Evolutionary conservation across 2,797 vertebrate species (phyloP), one percentile per base, ranked within the genome.

Genomic region (Crocidura indochinensis): DNA sequence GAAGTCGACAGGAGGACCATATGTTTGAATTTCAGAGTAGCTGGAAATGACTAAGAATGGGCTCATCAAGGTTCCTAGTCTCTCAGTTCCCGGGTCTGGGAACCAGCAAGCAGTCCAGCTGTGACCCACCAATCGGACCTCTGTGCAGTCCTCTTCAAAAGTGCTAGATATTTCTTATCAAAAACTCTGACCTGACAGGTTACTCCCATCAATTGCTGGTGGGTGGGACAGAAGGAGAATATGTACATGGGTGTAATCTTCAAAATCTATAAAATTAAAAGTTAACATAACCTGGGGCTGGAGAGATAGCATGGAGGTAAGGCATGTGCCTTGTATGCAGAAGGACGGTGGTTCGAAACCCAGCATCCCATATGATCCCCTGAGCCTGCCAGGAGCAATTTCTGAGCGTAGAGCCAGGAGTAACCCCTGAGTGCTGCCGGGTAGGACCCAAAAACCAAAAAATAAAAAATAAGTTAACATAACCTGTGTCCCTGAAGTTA

Each of bases 1-100:
- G 47, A 56, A 88, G 72, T 68, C 87, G 85, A 94, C 79, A 85
- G 56, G 90, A 90, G 90, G 95, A 56, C 65, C 92, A 90, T 86
- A 85, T 93, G 86, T 90, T 88, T 95, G 71, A 67, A 87, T 86
- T 80, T 82, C 29, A 67, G 68, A 84, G 79, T 56, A n/a, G 3
- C 90, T 81, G 89, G 87, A 93, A 91, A 77, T 47, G 62, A 78
- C 22, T 46, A 90, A 38, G 84, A 78, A 88, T 67, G 78, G 64
- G 27, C 68, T 93, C 80, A 38, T 84, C 56, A 75, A 81, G 79
- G 20, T 88, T 75, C 24, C 44, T 10, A 11, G 85, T 77, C 15
- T 53, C 93, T 85, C 27, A 53, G 81, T 75, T 91, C 60, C 31
- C 51, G 46, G 51, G n/a, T 27, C 27, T 81, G 68, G 47, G 56